Evolutionary conservation across 1,140 invertebrate species (phyloP).

Genomic region (Panagrolaimus sp.): DNA sequence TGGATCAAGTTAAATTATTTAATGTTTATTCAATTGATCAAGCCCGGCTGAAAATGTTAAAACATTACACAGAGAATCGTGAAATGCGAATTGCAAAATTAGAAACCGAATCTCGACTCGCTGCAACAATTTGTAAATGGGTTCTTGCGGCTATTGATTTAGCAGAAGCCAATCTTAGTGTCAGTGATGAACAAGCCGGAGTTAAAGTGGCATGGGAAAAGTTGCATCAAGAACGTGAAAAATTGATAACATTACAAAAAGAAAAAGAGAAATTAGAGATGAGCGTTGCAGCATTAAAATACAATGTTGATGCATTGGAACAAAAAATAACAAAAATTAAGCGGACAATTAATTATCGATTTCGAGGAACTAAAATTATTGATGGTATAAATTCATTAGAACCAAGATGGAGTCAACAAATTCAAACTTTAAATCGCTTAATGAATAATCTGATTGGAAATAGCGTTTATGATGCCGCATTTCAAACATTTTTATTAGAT

Average conservation of each 20-base stretch:
- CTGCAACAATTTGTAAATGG: constrained; percentile 31
- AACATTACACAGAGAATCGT: constrained; percentile 18
- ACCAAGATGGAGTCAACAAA: background rate
- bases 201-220: background rate
- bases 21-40: constrained; percentile 12
- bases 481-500: background rate
- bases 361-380: background rate
- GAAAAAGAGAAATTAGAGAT: constrained; percentile 4
- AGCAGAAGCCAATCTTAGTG: constrained; percentile 32
- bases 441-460: background rate
- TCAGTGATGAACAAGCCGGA: background rate
- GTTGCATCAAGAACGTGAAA: background rate
- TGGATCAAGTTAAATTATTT: constrained; percentile 18
- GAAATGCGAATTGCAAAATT: constrained; percentile 27
- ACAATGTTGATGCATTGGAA: constrained; percentile 18
- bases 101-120: constrained; percentile 17
- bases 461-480: background rate
- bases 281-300: constrained; percentile 15
- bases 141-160: constrained; percentile 21
- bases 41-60: constrained; percentile 17
- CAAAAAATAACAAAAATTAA: constrained; percentile 2
- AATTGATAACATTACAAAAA: background rate
- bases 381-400: background rate
- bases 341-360: background rate
- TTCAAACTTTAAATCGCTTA: background rate